These are phyloP conservation scores for Elaphurus davidianus DNA, from an alignment of 2,113 vertebrate genomes.

Conservation along the genomic window DNA sequence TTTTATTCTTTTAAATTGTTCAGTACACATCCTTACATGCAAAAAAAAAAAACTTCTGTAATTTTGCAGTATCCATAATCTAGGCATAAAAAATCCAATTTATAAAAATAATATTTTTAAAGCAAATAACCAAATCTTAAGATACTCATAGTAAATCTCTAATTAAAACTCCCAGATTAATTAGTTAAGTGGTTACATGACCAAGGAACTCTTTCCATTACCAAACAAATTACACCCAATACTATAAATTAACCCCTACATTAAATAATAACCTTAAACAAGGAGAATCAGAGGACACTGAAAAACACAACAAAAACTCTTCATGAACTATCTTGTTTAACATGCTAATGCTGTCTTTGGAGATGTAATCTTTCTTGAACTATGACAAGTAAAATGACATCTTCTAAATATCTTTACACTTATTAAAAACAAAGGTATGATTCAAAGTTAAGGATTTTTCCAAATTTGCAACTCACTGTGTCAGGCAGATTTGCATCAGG, in stretches of 20 bases:
- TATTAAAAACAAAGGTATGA: background rate
- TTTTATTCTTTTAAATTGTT: conserved; percentile 76
- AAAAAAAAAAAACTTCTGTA: conserved; percentile 21
- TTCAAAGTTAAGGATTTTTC: conserved; percentile 40
- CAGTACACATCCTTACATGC: conserved; percentile 52
- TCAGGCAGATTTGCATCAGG: conserved; percentile 69
- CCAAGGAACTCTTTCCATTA: background rate
- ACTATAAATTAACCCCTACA: background rate
- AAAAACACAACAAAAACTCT: background rate
- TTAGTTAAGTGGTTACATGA: conserved; percentile 1
- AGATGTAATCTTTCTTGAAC: background rate
- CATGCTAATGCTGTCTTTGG: background rate
- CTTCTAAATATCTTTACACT: background rate
- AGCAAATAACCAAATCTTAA: conserved; percentile 39
- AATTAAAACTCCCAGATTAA: conserved; percentile 34
- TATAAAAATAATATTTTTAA: background rate
- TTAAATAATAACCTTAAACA: conserved; percentile 45
- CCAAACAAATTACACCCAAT: conserved; percentile 26
- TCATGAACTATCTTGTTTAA: background rate
- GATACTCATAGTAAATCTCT: background rate
- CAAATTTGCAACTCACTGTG: conserved; percentile 77
- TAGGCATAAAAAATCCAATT: background rate
- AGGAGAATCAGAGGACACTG: background rate
- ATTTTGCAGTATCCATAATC: background rate
- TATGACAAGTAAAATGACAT: background rate